Base-by-base conservation (phyloP, 2,888 invertebrate species). In the Hyposoter didymator region DNA sequence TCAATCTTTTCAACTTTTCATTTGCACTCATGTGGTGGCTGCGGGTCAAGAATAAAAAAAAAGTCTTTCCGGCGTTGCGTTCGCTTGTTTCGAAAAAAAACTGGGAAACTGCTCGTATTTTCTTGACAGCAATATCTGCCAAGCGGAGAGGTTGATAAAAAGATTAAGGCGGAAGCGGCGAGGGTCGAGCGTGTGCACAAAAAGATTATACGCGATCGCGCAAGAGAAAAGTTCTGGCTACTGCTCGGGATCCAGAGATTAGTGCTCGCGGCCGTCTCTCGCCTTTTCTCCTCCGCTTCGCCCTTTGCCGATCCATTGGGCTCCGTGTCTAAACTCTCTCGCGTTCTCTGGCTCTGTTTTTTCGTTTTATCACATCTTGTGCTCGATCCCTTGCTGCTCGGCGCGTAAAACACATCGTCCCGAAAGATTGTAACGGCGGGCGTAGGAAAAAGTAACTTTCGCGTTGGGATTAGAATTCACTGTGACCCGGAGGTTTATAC, bases 401-500 rank as follows among this genome's bases (percentile, higher is more conserved):
- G 10, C 8, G 55, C 55, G 55, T 59, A 59, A 59, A 59, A 59
- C 55, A 59, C 55, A 59, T 59, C 28, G 22, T 5, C 64, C 28
- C 49, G 55, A 52, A 67, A 49, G 73, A 78, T 76, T 72, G 78
- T 59, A 73, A 19, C 49, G 43, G 12, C 3, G 5, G 4, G 1
- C 2, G 35, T 35, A 0, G 52, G 32, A 35, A 78, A 78, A 78
- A 78, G 66, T 78, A 67, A 67, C 39, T 52, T 66, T 67, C 14
- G 14, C 10, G 35, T 39, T 75, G 84, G 78, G 83, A 79, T 79
- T 84, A 79, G 79, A 73, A 80, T 84, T 83, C 73, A 78, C 66
- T 72, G 84, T 70, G 62, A 52, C 70, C 66, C 32, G 64, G 64
- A 72, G 55, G 32, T 32, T 39, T 43, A 47, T 59, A 35, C 28